A percentile compares a stretch with the other conserved stretches of the same genome.
phyloP scores from a whole-genome alignment of 2,888 invertebrate genomes.

The Leucophora obtusa region DNA sequence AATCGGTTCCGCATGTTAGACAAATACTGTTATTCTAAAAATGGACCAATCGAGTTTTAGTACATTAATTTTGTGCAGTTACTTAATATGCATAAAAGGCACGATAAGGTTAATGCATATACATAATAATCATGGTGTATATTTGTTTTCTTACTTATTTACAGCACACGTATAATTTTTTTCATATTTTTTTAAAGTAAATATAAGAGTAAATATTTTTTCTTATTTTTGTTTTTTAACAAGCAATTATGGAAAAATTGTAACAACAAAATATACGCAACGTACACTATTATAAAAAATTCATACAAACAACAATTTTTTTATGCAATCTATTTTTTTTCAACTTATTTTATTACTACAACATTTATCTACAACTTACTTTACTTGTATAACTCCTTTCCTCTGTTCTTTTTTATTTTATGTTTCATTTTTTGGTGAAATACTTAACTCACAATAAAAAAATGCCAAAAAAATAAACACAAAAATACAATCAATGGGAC shows the following conservation, averaged over 20 bases:
- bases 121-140: constrained; percentile 10
- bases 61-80: no score
- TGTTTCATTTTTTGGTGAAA: constrained; percentile 19
- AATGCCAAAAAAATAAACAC: constrained; percentile 2
- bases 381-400: constrained; percentile 8
- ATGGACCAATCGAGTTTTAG: no score
- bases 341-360: constrained; percentile 11
- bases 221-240: not conserved
- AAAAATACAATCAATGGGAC: constrained; percentile 18
- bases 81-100: not conserved
- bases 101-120: not conserved
- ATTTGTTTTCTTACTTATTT: not conserved
- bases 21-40: no score
- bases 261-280: not conserved
- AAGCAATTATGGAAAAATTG: not conserved
- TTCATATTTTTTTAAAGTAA: not conserved
- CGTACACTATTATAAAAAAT: not conserved
- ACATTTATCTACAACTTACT: constrained; percentile 12
- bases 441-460: constrained; percentile 19
- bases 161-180: constrained; percentile 3
- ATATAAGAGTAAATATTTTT: constrained; percentile 4
- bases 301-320: not conserved
- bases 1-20: no score
- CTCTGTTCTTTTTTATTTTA: constrained; percentile 15
- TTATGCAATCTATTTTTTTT: constrained; percentile 10